These are phyloP conservation scores for Rotaria socialis DNA, from an alignment of 2,888 invertebrate genomes.

Conservation along the genomic window DNA sequence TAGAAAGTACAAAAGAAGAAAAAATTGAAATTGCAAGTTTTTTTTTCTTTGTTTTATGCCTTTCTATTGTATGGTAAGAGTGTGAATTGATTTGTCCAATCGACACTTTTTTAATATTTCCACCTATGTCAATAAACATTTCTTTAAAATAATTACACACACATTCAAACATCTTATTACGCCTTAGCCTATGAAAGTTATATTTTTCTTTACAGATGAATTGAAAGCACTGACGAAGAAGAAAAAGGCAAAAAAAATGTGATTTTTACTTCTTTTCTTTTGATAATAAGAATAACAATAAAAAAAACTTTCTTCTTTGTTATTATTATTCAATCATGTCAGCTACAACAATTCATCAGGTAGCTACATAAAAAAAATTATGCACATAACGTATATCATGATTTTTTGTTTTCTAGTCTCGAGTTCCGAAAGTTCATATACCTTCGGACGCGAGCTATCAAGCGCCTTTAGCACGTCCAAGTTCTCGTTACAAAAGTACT, in stretches of 20 bases:
- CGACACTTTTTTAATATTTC: not conserved
- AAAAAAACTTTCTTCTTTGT: too few species aligned
- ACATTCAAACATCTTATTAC: not conserved
- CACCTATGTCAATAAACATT: not conserved
- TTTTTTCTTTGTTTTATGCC: not conserved
- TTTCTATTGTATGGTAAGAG: not conserved
- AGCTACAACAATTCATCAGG: not conserved
- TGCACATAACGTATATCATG: not conserved
- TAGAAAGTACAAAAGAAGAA: not conserved
- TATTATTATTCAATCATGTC: constrained; percentile 4
- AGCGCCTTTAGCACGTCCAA: not conserved
- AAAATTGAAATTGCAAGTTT: not conserved
- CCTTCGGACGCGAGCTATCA: not conserved
- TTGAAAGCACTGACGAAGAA: not conserved
- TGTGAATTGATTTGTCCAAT: not conserved
- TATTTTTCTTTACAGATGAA: not conserved
- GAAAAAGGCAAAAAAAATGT: not conserved
- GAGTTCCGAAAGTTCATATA: not conserved
- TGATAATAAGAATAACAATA: not conserved
- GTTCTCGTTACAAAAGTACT: constrained; percentile 9
- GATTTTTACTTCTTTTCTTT: not conserved
- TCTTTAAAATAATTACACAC: too few species aligned
- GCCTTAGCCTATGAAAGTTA: not conserved
- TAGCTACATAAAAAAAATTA: not conserved
- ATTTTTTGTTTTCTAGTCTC: not conserved